Evolutionary conservation across 2,888 invertebrate species (phyloP), one percentile per base, ranked within the genome.

Genomic region (Phymatocera aterrima): DNA sequence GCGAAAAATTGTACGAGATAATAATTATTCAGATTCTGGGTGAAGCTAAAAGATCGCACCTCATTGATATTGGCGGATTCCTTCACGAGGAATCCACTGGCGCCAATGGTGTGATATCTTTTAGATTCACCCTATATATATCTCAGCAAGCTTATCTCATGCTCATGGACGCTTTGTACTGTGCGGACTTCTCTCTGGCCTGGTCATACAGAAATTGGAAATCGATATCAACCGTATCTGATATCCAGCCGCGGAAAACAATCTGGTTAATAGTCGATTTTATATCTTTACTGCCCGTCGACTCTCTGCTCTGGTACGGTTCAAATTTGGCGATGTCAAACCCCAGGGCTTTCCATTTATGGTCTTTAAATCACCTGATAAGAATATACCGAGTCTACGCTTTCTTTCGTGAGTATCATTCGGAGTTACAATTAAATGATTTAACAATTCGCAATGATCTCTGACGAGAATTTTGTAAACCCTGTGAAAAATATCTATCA

Each of bases 91-190:
- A 40, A 40, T 5, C 4, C 40, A 40, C 40, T 40, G 4, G 40
- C 4, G 40, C 40, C 48, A 48, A 48, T n/a, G 51, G 15, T 18
- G n/a, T 5, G 54, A 24, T 10, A 24, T 54, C 6, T 21, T 54
- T 18, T 6, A 6, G 31, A 34, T 18, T 61, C 8, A 64, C 4
- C 21, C 3, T 46, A 21, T 6, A 28, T 43, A 15, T 6, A 28
- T 18, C 12, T 5, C n/a, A 72, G 70, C 70, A 72, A 72, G 18
- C 70, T 1, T 72, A 72, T 10, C 31, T 72, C 31, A 72, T 51
- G 51, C 28, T 72, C 5, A 72, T 72, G 70, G 70, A 72, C 48
- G 70, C 48, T 2, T 72, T 72, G 6, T 72, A 72, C 34, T 72
- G 70, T 72, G 70, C 70, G 28, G 70, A 72, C 31, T 72, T 72